These are phyloP conservation scores for Cyclophora albipunctata DNA, from an alignment of 2,888 invertebrate genomes.

Conservation along the genomic window DNA sequence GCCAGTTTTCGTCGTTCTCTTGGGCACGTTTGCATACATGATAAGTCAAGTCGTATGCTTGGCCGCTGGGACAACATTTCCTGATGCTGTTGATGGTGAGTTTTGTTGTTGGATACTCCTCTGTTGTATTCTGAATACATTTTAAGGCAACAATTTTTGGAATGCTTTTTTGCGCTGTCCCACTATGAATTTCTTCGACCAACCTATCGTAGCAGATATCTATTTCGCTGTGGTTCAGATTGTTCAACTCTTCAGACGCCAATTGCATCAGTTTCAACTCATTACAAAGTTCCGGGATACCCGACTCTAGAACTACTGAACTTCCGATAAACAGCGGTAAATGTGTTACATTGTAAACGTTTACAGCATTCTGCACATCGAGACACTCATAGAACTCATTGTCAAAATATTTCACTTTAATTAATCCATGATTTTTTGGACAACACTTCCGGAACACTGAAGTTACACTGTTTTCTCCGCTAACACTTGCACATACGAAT, in stretches of 20 bases:
- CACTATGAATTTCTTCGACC: slow-evolving; percentile 43
- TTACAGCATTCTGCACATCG: slow-evolving; percentile 30
- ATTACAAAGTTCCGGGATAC: slow-evolving; percentile 44
- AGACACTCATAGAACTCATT: slow-evolving; percentile 42
- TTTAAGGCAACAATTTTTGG: slow-evolving; percentile 48
- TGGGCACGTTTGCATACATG: slow-evolving; percentile 42
- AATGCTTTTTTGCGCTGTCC: slow-evolving; percentile 37
- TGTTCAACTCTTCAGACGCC: slow-evolving; percentile 24
- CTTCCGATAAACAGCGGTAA: slow-evolving; percentile 41
- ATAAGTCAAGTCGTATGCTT: slow-evolving; percentile 45
- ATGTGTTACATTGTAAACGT: slow-evolving; percentile 33
- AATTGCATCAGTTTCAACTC: slow-evolving; percentile 29
- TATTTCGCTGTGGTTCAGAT: slow-evolving; percentile 16
- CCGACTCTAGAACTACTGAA: slow-evolving; percentile 33
- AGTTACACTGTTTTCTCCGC: slow-evolving; percentile 21
- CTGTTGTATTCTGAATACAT: slow-evolving; percentile 37
- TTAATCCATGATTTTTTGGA: slow-evolving; percentile 39
- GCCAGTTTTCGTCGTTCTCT: slow-evolving; percentile 33
- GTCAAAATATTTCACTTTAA: slow-evolving; percentile 36
- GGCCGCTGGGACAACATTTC: slow-evolving; percentile 58
- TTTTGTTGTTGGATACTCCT: slow-evolving; percentile 20
- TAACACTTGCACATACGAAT: slow-evolving; percentile 27
- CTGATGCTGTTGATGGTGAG: slow-evolving; percentile 40
- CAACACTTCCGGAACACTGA: slow-evolving; percentile 60
- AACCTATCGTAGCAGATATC: slow-evolving; percentile 51